Evolutionary conservation across 2,888 invertebrate species (phyloP).

Genomic region (Phorcus lineatus): DNA sequence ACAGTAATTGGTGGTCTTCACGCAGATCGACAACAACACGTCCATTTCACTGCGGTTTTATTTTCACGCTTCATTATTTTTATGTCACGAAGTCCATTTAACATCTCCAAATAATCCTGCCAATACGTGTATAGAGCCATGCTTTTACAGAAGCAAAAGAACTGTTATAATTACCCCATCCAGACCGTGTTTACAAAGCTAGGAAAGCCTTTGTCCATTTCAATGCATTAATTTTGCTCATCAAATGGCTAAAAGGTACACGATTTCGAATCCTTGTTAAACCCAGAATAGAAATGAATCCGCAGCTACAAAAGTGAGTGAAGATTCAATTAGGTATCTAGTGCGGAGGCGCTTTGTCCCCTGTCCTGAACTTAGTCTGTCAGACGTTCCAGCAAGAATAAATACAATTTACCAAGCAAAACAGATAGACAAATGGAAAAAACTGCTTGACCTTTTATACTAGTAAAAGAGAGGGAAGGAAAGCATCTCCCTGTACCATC

Average conservation of each 20-base stretch:
- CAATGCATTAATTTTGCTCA: neutral
- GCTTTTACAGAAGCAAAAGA: no score
- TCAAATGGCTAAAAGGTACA: neutral
- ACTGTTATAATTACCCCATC: neutral
- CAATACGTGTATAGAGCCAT: no score
- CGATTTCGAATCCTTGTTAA: no score
- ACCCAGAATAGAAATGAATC: no score
- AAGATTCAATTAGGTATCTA: neutral
- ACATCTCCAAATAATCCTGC: no score
- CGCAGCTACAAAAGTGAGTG: no score
- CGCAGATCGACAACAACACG: no score
- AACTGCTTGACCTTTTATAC: neutral
- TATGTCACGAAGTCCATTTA: no score
- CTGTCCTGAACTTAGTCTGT: neutral
- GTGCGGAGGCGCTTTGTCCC: neutral
- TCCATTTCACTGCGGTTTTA: no score
- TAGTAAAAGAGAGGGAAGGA: neutral
- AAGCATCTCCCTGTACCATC: neutral
- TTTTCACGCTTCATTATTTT: no score
- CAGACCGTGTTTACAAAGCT: neutral
- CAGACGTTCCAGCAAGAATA: neutral
- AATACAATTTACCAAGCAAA: neutral
- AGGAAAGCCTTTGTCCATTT: slow-evolving; percentile 8
- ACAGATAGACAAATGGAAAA: neutral
- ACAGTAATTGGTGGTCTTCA: no score